These are phyloP conservation scores for Myotis myotis DNA, from an alignment of 2,797 vertebrate genomes.

Conservation along the genomic window DNA sequence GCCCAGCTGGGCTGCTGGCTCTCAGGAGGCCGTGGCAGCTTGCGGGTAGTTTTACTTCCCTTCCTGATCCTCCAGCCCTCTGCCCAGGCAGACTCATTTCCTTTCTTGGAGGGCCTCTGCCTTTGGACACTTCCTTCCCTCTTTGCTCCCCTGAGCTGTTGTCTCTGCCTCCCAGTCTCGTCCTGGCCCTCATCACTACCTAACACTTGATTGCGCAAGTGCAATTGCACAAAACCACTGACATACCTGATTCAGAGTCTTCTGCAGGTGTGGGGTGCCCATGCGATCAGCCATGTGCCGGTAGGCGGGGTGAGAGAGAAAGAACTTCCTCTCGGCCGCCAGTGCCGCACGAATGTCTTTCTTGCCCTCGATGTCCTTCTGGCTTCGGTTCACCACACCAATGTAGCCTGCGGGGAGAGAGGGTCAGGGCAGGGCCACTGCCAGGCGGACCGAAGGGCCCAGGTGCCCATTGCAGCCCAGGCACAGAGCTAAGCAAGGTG, in stretches of 20 bases:
- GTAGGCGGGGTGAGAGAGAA: slow-evolving; percentile 95
- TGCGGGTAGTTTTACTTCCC: not conserved
- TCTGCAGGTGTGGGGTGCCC: slow-evolving; percentile 96
- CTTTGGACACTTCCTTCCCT: not conserved
- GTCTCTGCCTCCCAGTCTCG: not conserved
- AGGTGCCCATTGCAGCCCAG: not conserved
- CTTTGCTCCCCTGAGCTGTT: not conserved
- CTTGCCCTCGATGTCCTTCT: slow-evolving; percentile 98
- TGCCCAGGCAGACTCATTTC: not conserved
- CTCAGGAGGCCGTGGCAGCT: not conserved
- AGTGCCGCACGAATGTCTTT: slow-evolving; percentile 96
- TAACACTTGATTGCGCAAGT: not conserved
- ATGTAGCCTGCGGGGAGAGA: slow-evolving; percentile 90
- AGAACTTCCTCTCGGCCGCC: slow-evolving; percentile 97
- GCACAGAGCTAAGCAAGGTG: not conserved
- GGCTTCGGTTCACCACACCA: slow-evolving; percentile 98
- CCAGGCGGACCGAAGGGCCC: not conserved
- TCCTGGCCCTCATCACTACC: not conserved
- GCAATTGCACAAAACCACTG: not conserved
- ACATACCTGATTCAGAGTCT: slow-evolving; percentile 94
- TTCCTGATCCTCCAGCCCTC: not conserved
- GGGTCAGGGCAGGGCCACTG: not conserved
- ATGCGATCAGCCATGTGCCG: slow-evolving; percentile 97
- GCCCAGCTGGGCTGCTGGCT: not conserved
- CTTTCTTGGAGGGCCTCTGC: not conserved